phyloP scores from a whole-genome alignment of 2,797 vertebrate species.

The Alcedo quadribrachys region DNA sequence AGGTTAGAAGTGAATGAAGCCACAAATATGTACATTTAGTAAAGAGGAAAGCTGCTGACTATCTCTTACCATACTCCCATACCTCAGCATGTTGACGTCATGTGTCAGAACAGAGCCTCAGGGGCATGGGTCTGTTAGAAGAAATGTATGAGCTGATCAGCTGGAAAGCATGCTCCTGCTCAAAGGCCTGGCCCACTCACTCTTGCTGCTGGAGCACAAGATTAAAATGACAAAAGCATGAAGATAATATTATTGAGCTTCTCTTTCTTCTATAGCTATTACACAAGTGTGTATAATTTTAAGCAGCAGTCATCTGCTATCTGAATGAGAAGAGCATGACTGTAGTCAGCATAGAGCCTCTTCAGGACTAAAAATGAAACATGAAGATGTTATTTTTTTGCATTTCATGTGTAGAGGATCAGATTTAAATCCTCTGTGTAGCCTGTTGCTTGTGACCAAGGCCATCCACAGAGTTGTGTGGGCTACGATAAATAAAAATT shows the following conservation, averaged over 20 bases:
- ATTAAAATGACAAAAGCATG: background rate
- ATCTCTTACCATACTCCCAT: background rate
- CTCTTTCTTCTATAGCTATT: background rate
- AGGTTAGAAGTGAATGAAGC: background rate
- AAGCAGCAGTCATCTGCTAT: background rate
- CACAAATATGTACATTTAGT: background rate
- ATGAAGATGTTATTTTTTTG: background rate
- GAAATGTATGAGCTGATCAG: background rate
- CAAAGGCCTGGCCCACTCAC: background rate
- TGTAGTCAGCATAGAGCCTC: background rate
- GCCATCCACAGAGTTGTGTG: background rate
- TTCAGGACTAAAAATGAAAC: background rate
- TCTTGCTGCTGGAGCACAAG: background rate
- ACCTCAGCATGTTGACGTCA: background rate
- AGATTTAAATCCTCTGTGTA: background rate
- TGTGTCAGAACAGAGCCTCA: background rate
- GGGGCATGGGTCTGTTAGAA: background rate
- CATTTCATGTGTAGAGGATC: background rate
- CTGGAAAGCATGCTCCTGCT: background rate
- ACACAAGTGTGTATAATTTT: fast-evolving
- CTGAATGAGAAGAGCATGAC: background rate
- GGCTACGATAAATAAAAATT: background rate
- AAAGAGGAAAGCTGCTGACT: background rate
- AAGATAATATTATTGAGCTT: background rate
- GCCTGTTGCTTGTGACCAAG: background rate